Evolutionary conservation across 2,113 vertebrate genomes (phyloP), one percentile per base, ranked within the genome.

Genomic region (Gadus macrocephalus): DNA sequence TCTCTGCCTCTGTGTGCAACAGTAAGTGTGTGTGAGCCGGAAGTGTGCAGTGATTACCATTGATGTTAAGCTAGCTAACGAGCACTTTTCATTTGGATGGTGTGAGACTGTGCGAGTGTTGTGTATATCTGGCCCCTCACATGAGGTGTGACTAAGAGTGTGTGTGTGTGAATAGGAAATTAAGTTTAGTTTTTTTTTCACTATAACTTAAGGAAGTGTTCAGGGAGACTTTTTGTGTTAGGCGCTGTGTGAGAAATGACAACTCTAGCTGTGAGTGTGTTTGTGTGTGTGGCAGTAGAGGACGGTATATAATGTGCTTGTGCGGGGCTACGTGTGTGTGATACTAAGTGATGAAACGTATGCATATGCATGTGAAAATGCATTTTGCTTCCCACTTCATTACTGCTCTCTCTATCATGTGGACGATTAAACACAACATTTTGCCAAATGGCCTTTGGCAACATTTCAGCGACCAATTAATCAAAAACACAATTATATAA

Each of bases 41-140:
- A 71, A 83, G 86, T 81, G 81, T 84, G 87, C 85, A 85, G 84
- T 88, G 88, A 91, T 92, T 91, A 91, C 85, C 87, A 83, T 87
- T 83, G 88, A 91, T 3, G 2, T 91, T 91, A 88, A 89, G 89
- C 79, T 75, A 76, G 81, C 78, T 87, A 90, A 88, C 82, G 53
- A 84, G 83, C 85, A 85, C 76, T 78, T 87, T 79, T 81, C 28
- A 68, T 83, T 83, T 72, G 68, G 80, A 38, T 53, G 73, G 69
- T 58, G 77, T 72, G 74, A 53, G n/a, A 28, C 49, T 53, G 56
- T 58, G 61, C 15, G 61, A 62, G 61, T 1, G 8, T 9, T 64
- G 62, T 49, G 64, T 60, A 25, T 42, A 66, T 22, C 38, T 66
- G 69, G 15, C 8, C 22, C 42, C 61, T 67, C 58, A 58, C 60